phyloP scores from a whole-genome alignment of 1,140 invertebrate species.

The Portunus trituberculatus region DNA sequence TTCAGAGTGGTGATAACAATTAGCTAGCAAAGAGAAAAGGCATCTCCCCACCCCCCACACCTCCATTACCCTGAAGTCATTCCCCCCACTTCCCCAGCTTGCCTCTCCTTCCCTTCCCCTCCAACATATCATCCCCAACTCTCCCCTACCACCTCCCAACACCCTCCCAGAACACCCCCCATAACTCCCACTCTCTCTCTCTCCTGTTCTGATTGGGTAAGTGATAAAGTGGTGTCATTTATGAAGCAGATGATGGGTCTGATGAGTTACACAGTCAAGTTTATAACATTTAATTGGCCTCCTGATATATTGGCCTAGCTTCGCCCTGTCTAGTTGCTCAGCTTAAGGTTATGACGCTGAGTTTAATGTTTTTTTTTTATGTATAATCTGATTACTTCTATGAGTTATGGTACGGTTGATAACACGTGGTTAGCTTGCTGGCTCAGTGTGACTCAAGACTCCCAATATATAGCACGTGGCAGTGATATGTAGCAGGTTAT shows the following conservation, averaged over 20 bases:
- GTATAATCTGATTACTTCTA: not conserved
- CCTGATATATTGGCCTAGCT: not conserved
- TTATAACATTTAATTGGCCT: not conserved
- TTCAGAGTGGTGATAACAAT: no score
- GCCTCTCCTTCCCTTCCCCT: no score
- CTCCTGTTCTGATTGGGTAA: not conserved
- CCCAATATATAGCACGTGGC: not conserved
- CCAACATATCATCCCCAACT: no score
- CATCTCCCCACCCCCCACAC: no score
- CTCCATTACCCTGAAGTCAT: no score
- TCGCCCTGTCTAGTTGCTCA: not conserved
- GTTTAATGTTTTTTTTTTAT: not conserved
- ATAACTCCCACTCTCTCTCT: no score
- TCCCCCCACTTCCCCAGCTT: no score
- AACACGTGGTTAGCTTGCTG: not conserved
- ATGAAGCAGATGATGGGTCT: not conserved
- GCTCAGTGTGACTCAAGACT: not conserved
- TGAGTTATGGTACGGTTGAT: not conserved
- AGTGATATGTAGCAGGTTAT: not conserved
- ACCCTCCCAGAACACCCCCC: no score
- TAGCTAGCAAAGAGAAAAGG: no score
- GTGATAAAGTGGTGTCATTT: slow-evolving; percentile 4
- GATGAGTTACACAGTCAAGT: not conserved
- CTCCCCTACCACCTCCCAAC: no score
- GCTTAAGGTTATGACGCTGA: not conserved